Percentiles rank a stretch among this genome's conserved stretches.
Conservation (phyloP, 2,797 vertebrate genomes). For the Fundulus diaphanus region DNA sequence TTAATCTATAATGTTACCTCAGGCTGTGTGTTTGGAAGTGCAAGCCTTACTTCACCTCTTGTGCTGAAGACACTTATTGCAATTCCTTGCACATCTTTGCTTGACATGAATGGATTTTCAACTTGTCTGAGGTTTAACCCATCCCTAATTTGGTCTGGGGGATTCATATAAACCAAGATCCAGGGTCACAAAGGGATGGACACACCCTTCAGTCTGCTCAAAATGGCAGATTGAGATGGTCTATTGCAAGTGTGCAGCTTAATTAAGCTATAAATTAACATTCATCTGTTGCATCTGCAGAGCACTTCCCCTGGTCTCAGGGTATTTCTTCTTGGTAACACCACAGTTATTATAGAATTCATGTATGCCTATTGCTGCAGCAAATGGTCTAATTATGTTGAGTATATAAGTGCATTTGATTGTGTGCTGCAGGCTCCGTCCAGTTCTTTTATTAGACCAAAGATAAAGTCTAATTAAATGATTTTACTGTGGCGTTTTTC, state of each 20-base stretch:
- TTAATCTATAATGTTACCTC: constrained; percentile 81
- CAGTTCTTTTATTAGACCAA: constrained; percentile 15
- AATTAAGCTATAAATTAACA: constrained; percentile 22
- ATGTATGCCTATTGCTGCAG: constrained; percentile 19
- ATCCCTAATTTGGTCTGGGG: constrained; percentile 59
- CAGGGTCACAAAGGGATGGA: constrained; percentile 33
- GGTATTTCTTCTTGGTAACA: constrained; percentile 27
- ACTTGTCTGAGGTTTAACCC: constrained; percentile 66
- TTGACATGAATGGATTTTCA: constrained; percentile 77
- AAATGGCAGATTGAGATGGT: constrained; percentile 24
- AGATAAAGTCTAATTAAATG: constrained; percentile 39
- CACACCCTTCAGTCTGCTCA: constrained; percentile 25
- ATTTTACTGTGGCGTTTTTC: constrained; percentile 34
- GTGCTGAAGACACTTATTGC: constrained; percentile 63
- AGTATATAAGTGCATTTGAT: constrained; percentile 33
- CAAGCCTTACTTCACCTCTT: constrained; percentile 69
- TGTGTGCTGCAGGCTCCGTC: constrained; percentile 18
- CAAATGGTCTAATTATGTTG: constrained; percentile 49
- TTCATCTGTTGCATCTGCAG: constrained; percentile 1
- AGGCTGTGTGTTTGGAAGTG: constrained; percentile 74
- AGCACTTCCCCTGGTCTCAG: constrained; percentile 5
- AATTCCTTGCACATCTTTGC: constrained; percentile 73
- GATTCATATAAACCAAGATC: constrained; percentile 51
- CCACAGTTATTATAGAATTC: constrained; percentile 16
- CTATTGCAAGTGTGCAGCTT: constrained; percentile 4